phyloP scores from a whole-genome alignment of 2,113 vertebrate genomes.

The Labeo catla region DNA sequence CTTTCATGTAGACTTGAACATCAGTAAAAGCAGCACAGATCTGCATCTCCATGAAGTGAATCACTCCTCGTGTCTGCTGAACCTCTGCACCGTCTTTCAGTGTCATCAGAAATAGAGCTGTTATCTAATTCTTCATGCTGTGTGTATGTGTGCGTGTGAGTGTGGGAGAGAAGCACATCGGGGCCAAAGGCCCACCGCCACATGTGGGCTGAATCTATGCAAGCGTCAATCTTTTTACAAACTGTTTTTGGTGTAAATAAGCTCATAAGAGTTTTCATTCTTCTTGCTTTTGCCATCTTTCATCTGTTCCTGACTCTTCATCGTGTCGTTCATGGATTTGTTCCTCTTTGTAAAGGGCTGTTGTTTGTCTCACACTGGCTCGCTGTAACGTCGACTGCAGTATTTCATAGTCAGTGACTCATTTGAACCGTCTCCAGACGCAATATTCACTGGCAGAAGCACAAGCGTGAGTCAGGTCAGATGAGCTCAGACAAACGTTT shows the following conservation, averaged over 20 bases:
- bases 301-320: neutral
- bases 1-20: neutral
- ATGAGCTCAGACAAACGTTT: neutral
- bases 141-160: neutral
- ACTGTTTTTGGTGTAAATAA: neutral
- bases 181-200: neutral
- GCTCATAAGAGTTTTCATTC: neutral
- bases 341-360: neutral
- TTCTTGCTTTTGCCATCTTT: neutral
- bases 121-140: neutral
- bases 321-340: neutral
- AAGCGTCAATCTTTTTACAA: neutral
- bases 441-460: neutral
- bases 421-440: neutral
- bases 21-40: neutral
- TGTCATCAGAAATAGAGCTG: conserved; percentile 3
- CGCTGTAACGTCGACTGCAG: neutral
- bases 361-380: neutral
- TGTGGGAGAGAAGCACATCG: neutral
- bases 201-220: conserved; percentile 18
- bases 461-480: neutral
- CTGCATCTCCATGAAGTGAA: neutral
- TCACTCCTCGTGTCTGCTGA: neutral
- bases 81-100: neutral
- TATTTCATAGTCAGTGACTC: neutral